Evolutionary conservation across 37 sponge, comb jelly and placozoan genomes (phyloP).

Genomic region (Cliona cf. orientalis): DNA sequence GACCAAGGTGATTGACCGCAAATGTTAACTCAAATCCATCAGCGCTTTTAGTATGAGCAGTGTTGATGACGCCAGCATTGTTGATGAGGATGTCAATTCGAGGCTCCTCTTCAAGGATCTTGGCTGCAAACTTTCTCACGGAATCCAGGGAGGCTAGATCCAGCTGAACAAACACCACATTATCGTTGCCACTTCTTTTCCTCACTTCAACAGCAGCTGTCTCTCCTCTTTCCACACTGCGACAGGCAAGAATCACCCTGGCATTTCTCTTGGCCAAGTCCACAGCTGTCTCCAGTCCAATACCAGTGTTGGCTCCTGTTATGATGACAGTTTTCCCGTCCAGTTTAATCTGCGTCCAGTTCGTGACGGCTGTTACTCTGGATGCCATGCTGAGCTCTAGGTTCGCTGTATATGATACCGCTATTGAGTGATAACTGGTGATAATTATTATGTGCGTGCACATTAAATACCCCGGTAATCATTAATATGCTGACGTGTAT

Average conservation of each 20-base stretch:
- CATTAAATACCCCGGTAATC: too few relatives aligned
- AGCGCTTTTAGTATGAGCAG: constrained; percentile 38
- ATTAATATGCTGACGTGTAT: too few relatives aligned
- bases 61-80: constrained; percentile 73
- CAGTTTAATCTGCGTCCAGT: constrained; percentile 48
- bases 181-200: constrained; percentile 32
- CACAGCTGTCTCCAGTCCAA: constrained; percentile 79
- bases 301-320: constrained; percentile 91
- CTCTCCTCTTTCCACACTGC: constrained; percentile 66
- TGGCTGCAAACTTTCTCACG: constrained; percentile 74
- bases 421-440: too few relatives aligned
- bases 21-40: constrained; percentile 68
- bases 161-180: constrained; percentile 58
- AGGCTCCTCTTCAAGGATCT: constrained; percentile 55
- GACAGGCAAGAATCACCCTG: constrained; percentile 81
- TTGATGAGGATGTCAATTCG: constrained; percentile 75
- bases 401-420: too few relatives aligned
- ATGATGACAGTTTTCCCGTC: constrained; percentile 84
- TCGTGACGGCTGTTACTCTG: constrained; percentile 30
- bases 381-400: too few relatives aligned
- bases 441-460: too few relatives aligned
- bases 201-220: constrained; percentile 59
- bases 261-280: constrained; percentile 84
- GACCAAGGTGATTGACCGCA: constrained; percentile 70
- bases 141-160: constrained; percentile 76